Base-by-base conservation (phyloP, 2,888 invertebrate species). In the Cynaeus angustus region DNA sequence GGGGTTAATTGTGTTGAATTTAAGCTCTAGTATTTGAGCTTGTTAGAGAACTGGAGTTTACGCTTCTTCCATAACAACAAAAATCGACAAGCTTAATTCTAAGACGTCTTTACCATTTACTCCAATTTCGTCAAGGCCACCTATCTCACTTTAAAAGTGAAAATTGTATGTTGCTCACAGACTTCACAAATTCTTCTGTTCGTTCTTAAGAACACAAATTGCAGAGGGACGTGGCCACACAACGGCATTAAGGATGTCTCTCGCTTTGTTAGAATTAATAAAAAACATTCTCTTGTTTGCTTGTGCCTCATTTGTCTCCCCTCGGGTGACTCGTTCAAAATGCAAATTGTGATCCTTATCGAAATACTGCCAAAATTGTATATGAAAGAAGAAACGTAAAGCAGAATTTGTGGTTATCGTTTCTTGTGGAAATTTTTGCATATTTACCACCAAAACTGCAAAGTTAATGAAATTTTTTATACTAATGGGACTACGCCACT, bases 281-380 rank as follows among this genome's bases (percentile, higher is more conserved):
- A 66, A 66, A 65, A 66, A 50, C 48, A 66, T 37, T 56, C 41
- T 48, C 50, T 48, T 50, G 56, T 66, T 56, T 26, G 65, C 45
- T 30, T 65, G 43, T 52, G 52, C 52, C 52, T 64, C 62, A 66
- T 66, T 66, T 66, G 38, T 56, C 58, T 46, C 58, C 56, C 45
- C 66, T 58, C 21, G 52, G 61, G 46, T 37, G 68, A 55, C 55
- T 62, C 61, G 53, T 62, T 62, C 62, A 61, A 68, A 68, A 68
- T 68, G 68, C 68, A 68, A 68, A 68, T 68, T 48, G 45, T 28
- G 68, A 68, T 53, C 14, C 68, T 62, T 68, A 68, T 68, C 68
- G 59, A 50, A 62, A 53, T 21, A 26, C 61, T 43, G 67, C 53
- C 68, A 41, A 68, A 68, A 67, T 67, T 59, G 59, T 59, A 66